Conservation (phyloP, 1,140 invertebrate genomes). For the Zeugodacus cucurbitae region DNA sequence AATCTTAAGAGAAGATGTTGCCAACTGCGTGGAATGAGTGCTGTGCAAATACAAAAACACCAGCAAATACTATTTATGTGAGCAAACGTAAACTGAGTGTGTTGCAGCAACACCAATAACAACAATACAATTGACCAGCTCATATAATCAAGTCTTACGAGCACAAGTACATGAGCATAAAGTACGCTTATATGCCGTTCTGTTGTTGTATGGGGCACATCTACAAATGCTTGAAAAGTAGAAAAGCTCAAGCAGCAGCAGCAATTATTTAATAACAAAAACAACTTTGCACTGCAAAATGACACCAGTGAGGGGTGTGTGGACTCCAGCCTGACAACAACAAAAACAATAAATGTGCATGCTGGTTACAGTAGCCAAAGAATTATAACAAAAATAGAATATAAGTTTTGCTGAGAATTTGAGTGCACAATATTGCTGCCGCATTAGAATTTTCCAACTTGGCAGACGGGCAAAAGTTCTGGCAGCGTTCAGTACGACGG, state of each 20-base stretch:
- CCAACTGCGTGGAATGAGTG: not conserved
- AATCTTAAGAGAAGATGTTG: constrained; percentile 52
- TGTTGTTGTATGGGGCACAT: not conserved
- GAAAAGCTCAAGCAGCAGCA: not conserved
- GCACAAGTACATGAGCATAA: not conserved
- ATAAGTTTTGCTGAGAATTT: not conserved
- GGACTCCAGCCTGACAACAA: not conserved
- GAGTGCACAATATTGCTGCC: constrained; percentile 24
- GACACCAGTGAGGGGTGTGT: too few relatives aligned
- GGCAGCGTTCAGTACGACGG: not conserved
- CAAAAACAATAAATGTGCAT: not conserved
- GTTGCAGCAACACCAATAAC: not conserved
- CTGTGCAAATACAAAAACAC: not conserved
- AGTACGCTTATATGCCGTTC: not conserved
- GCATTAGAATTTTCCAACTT: constrained; percentile 28
- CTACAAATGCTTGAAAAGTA: not conserved
- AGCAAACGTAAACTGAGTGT: not conserved
- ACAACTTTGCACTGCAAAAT: not conserved
- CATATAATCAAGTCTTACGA: not conserved
- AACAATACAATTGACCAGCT: not conserved
- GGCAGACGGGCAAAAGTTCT: constrained; percentile 29
- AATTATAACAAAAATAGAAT: constrained; percentile 13
- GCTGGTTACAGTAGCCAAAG: not conserved
- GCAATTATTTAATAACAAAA: not conserved
- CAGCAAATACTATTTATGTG: not conserved